Conservation (phyloP, 2,113 vertebrate species). For the Erythrocercus mccallii region DNA sequence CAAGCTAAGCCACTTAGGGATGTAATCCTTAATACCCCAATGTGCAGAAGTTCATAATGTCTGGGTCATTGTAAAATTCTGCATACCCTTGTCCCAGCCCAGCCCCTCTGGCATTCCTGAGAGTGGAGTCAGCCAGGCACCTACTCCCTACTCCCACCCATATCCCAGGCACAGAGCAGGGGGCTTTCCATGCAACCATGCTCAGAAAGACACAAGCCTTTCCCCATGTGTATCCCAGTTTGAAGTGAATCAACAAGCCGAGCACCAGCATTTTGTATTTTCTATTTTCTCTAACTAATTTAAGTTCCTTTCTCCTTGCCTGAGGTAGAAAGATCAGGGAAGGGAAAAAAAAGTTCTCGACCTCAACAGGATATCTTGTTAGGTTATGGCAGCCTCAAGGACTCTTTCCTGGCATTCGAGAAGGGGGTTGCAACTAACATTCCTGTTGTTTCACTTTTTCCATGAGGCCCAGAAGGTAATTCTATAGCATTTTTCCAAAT, state of each 20-base stretch:
- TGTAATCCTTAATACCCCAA: conserved; percentile 35
- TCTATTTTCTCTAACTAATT: not conserved
- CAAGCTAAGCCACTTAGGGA: conserved; percentile 24
- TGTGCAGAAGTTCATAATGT: not conserved
- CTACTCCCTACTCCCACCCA: not conserved
- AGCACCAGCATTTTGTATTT: not conserved
- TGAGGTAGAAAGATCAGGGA: not conserved
- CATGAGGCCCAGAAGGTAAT: not conserved
- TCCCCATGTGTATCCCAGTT: not conserved
- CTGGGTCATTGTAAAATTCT: conserved; percentile 14
- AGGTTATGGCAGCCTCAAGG: not conserved
- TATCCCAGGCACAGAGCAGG: not conserved
- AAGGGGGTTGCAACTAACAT: not conserved
- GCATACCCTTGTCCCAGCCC: not conserved
- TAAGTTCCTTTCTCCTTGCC: not conserved
- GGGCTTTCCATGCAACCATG: not conserved
- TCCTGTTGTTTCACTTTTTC: not conserved
- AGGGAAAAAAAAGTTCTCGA: not conserved
- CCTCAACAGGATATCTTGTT: not conserved
- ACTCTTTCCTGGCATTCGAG: not conserved
- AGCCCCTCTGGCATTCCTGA: not conserved
- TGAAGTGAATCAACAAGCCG: not conserved
- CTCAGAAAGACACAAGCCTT: not conserved
- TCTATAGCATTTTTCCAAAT: not conserved
- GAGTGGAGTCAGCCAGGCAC: fast-evolving